Evolutionary conservation across 2,113 vertebrate genomes (phyloP), one percentile per base, ranked within the genome.

Genomic region (Suncus etruscus): DNA sequence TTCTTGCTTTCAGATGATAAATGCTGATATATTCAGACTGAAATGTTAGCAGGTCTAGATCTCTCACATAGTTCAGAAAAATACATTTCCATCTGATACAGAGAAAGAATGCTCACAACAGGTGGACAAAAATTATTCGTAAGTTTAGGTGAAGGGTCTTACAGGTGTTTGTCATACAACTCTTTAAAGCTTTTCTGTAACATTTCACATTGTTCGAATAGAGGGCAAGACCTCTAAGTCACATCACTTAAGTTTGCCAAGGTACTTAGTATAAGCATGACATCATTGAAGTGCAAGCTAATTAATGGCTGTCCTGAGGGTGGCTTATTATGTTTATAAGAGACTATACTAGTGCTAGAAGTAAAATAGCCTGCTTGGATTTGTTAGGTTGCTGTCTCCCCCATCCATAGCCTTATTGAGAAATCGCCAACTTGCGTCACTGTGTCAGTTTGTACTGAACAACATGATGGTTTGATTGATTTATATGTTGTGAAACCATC

Each of bases 131-230:
- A 12, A 5, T 61, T 20, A 4, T 27, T 73, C 12, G 1, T 10
- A 16, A 25, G 45, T 32, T 39, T 32, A 1, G 31, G 18, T 61
- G 54, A 86, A 68, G 27, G 39, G 69, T 20, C 7, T 61, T 24
- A 1, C 8, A 47, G 18, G 8, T 32, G 3, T 76, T 76, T 11
- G 6, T 11, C 45, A 20, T 11, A 25, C 7, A 51, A 3, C 11
- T 82, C 77, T 84, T 83, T n/a, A 80, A 66, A 72, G 11, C 70
- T 83, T 92, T 78, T 58, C 51, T 20, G 18, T 6, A 83, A 70
- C 85, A 39, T 70, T 79, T 78, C 70, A 54, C 61, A 48, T 32
- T 83, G 3, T 70, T 70, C 45, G 83, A 86, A 63, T 11, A 31
- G 0, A 10, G 11, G 0, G 11, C 31, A 86, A 82, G 27, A 22